A percentile compares a stretch with the other conserved stretches of the same genome.
phyloP scores from a whole-genome alignment of 2,888 invertebrate species.

The Xestia c-nigrum region DNA sequence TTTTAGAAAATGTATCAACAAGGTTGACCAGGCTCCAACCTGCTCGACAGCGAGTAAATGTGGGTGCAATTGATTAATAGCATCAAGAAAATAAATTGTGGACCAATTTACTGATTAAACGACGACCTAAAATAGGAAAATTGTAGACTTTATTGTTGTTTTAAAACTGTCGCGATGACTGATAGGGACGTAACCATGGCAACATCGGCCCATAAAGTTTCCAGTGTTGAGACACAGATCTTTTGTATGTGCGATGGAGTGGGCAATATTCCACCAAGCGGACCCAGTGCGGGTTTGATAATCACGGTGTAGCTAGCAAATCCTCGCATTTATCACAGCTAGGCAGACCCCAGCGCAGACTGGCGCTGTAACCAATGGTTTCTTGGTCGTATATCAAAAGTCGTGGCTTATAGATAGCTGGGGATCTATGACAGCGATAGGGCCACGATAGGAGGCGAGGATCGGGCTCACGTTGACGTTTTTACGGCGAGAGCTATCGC shows the following conservation, averaged over 20 bases:
- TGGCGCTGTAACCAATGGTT: conserved; percentile 65
- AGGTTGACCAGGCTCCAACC: conserved; percentile 1
- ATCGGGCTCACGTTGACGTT: conserved; percentile 82
- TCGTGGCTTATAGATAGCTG: conserved; percentile 69
- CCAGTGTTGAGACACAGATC: not conserved
- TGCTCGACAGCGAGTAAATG: not conserved
- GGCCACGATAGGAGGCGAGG: conserved; percentile 75
- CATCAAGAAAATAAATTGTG: conserved; percentile 10
- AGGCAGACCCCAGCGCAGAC: conserved; percentile 32
- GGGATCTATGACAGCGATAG: conserved; percentile 71
- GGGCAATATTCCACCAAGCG: not conserved
- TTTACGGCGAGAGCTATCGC: conserved; percentile 84
- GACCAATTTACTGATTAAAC: conserved; percentile 8
- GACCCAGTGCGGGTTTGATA: conserved; percentile 1
- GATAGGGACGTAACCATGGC: not conserved
- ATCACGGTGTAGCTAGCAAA: conserved; percentile 48
- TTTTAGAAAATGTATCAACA: conserved; percentile 19
- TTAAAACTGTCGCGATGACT: conserved; percentile 4
- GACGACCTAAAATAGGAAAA: conserved; percentile 21
- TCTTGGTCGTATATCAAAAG: conserved; percentile 71
- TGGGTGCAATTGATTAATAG: conserved; percentile 19
- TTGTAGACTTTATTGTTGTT: not conserved
- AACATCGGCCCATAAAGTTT: not conserved
- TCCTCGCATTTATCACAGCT: conserved; percentile 60
- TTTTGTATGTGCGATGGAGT: not conserved